Evolutionary conservation across 2,888 invertebrate species (phyloP).

Genomic region (Nephrocerus scutellatus): DNA sequence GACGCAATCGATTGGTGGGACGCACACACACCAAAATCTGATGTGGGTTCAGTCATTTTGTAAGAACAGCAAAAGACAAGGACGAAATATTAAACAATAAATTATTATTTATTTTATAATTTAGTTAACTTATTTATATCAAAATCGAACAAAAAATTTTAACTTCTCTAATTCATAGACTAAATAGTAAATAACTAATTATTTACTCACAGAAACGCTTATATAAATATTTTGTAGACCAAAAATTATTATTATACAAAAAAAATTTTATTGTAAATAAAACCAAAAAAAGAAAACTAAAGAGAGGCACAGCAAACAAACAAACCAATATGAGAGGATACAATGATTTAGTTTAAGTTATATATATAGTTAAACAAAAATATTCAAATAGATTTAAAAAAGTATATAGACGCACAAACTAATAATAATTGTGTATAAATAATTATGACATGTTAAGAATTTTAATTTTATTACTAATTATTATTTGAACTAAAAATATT

Average conservation of each 20-base stretch:
- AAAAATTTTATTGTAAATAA: constrained; percentile 11
- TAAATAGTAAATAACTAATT: constrained; percentile 10
- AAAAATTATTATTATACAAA: constrained; percentile 12
- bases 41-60: constrained; percentile 30
- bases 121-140: no score
- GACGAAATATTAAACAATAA: no score
- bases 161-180: neutral
- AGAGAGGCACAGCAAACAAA: constrained; percentile 10
- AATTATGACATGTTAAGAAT: no score
- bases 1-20: constrained; percentile 55
- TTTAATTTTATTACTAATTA: no score
- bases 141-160: no score
- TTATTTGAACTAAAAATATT: no score
- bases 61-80: neutral
- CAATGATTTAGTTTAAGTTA: constrained; percentile 8
- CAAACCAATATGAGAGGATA: constrained; percentile 14
- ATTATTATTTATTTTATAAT: no score
- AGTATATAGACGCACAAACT: no score
- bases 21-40: constrained; percentile 44
- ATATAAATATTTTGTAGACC: constrained; percentile 11
- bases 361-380: no score
- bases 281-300: neutral
- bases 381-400: no score
- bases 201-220: constrained; percentile 18
- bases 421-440: no score